Evolutionary conservation across 2,888 invertebrate genomes (phyloP).

Genomic region (Lepeophtheirus nordmannii): DNA sequence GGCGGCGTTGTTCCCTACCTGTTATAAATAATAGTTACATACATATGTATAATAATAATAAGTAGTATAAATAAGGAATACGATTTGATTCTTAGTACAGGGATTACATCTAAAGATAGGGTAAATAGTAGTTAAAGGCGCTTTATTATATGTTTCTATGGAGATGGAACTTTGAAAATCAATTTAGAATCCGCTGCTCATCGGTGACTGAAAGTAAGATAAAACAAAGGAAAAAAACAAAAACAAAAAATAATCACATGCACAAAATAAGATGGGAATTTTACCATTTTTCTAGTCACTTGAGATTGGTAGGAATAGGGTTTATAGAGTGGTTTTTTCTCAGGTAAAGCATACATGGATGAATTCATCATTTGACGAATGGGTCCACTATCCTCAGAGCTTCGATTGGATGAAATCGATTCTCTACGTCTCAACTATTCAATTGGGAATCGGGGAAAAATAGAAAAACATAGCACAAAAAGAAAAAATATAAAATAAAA

Average conservation of each 20-base stretch:
- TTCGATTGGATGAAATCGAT: too few relatives aligned
- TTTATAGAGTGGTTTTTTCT: neutral
- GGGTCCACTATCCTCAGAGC: too few relatives aligned
- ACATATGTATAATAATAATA: neutral
- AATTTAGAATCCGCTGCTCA: conserved; percentile 1
- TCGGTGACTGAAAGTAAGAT: conserved; percentile 8
- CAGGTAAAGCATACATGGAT: neutral
- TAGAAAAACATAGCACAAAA: too few relatives aligned
- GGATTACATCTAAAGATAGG: too few relatives aligned
- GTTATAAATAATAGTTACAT: neutral
- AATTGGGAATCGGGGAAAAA: too few relatives aligned
- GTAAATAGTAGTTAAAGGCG: too few relatives aligned
- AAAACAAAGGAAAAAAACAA: neutral
- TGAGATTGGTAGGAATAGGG: neutral
- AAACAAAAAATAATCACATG: neutral
- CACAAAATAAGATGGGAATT: neutral
- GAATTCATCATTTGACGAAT: neutral
- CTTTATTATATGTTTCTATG: neutral
- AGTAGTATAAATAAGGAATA: neutral
- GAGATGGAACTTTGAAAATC: neutral
- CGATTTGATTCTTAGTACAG: neutral
- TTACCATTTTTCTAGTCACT: conserved; percentile 5
- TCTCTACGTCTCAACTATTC: too few relatives aligned
- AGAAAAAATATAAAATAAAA: too few relatives aligned
- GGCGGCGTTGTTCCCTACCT: too few relatives aligned